A percentile compares a stretch with the other conserved stretches of the same genome.
Evolutionary conservation across 2,888 invertebrate species (phyloP).

Genomic region (Cryptus armator): DNA sequence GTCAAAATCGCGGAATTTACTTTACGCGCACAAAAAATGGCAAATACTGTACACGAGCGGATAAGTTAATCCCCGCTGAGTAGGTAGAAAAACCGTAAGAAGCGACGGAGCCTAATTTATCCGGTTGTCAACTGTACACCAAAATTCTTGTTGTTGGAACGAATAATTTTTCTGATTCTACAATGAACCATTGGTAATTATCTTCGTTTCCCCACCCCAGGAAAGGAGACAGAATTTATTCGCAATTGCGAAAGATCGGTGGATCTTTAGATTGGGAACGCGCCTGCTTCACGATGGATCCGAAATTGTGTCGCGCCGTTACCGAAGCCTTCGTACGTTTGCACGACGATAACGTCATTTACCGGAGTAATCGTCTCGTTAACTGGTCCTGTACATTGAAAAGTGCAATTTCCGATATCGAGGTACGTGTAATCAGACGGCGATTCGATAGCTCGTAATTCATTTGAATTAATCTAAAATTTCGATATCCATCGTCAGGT

Average conservation of each 20-base stretch:
- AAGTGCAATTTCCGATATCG: conserved; percentile 99
- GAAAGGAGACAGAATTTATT: conserved; percentile 91
- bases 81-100: no score
- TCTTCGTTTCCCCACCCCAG: conserved; percentile 79
- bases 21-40: no score
- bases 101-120: no score
- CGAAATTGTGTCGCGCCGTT: conserved; percentile 94
- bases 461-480: conserved; percentile 12
- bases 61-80: no score
- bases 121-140: no score
- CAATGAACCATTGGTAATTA: no score
- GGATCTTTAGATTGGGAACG: conserved; percentile 98
- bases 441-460: conserved; percentile 7
- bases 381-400: conserved; percentile 99
- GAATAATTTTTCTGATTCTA: no score
- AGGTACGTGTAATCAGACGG: conserved; percentile 86
- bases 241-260: conserved; percentile 95
- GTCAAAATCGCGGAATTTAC: no score
- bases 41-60: no score
- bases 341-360: conserved; percentile 95
- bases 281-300: conserved; percentile 98
- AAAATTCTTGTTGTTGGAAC: no score
- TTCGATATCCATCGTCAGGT: conserved; percentile 85
- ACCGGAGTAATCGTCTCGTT: conserved; percentile 96
- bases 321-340: conserved; percentile 97